Percentiles rank a stretch among this genome's conserved stretches.
Evolutionary conservation across 2,113 vertebrate genomes (phyloP).

Genomic region (Camelus bactrianus): DNA sequence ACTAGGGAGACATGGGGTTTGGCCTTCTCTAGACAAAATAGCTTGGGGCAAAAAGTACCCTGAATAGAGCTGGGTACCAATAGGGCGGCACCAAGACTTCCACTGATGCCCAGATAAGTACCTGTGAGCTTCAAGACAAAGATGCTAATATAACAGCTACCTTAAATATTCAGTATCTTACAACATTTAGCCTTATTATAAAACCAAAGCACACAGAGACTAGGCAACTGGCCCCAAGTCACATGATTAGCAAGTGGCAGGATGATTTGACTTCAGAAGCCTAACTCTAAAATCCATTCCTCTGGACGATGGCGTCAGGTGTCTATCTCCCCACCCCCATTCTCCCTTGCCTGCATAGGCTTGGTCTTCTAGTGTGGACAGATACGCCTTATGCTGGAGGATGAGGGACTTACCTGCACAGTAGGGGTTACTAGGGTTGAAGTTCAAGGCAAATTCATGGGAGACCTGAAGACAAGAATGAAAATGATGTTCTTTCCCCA

Average conservation of each 20-base stretch:
- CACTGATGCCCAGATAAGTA: background rate
- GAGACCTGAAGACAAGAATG: constrained; percentile 89
- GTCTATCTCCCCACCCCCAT: background rate
- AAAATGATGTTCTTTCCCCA: constrained; percentile 28
- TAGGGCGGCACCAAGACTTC: background rate
- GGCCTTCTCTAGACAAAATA: background rate
- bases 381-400: background rate
- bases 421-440: constrained; percentile 92
- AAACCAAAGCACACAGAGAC: constrained; percentile 44
- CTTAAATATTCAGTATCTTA: constrained; percentile 12
- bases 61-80: background rate
- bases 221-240: constrained; percentile 18
- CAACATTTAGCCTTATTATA: background rate
- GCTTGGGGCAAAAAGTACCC: background rate
- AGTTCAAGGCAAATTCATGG: constrained; percentile 97
- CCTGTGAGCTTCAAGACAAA: background rate
- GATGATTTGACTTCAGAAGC: background rate
- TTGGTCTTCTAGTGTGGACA: background rate
- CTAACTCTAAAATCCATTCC: background rate
- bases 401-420: constrained; percentile 90
- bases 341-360: background rate
- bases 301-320: background rate
- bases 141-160: background rate
- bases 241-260: background rate
- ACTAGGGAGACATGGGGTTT: background rate